A percentile compares a stretch with the other conserved stretches of the same genome.
These are phyloP conservation scores for Meleagris gallopavo DNA, from an alignment of 2,113 vertebrate species.

Conservation along the genomic window DNA sequence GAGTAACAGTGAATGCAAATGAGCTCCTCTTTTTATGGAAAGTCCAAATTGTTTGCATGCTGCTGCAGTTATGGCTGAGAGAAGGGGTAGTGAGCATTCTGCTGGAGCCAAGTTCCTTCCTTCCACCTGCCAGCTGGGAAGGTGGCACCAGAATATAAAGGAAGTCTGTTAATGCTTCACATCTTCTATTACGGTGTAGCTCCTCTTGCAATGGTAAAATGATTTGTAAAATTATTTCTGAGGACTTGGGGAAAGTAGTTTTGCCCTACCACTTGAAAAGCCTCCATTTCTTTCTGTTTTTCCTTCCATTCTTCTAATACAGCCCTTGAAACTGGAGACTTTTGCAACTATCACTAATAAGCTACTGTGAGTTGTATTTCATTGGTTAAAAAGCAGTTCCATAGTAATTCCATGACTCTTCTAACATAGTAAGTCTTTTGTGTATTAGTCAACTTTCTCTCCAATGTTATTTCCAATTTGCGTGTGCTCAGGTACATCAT, in stretches of 20 bases:
- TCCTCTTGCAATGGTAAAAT: neutral
- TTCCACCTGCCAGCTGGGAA: neutral
- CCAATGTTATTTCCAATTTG: neutral
- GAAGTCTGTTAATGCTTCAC: fast-evolving
- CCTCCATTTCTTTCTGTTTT: neutral
- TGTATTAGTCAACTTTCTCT: neutral
- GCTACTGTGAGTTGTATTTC: neutral
- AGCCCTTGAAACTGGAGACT: neutral
- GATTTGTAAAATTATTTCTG: neutral
- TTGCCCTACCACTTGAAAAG: neutral
- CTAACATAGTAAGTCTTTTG: neutral
- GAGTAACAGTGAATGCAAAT: neutral
- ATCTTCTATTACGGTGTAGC: neutral
- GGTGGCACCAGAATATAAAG: neutral
- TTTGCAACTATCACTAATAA: neutral
- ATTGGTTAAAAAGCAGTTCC: neutral
- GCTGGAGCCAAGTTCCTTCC: neutral
- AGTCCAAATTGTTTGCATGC: neutral
- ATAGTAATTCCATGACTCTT: neutral
- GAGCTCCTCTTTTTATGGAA: neutral
- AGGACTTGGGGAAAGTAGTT: neutral
- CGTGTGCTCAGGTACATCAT: fast-evolving
- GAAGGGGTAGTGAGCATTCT: neutral
- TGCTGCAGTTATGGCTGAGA: neutral
- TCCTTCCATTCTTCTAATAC: fast-evolving